Base-by-base conservation (phyloP, 2,797 vertebrate genomes). In the Todus mexicanus region DNA sequence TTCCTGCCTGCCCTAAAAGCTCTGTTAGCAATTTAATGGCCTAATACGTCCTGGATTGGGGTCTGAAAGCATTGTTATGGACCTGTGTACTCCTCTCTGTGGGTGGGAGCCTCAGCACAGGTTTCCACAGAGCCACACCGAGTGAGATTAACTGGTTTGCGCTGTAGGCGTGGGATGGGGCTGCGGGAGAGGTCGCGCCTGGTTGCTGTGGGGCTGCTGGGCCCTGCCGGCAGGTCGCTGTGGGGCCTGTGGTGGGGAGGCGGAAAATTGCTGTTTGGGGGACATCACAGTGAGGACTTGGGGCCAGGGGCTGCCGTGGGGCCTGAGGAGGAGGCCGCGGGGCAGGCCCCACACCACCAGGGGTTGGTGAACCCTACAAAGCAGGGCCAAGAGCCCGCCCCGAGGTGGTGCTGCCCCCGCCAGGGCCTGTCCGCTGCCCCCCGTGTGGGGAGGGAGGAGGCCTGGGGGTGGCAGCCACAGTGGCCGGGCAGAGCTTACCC, bases 191-290 rank as follows among this genome's bases (percentile, higher is more conserved):
- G 15, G 19, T 37, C 0, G 1, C 48, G 40, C 8, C n/a, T 3
- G 2, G 16, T 29, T 56, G 35, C 38, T 35, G 15, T 45, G 38
- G 33, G 43, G 6, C 42, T 3, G 2, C 26, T 53, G 59, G 18
- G 18, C 29, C 15, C 18, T 72, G 33, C 38, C 31, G 27, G 27
- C 1, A 3, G 15, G 8, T 61, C 27, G 10, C 69, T 31, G 5
- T 8, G 26, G 22, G 20, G 6, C 12, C 26, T 33, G 4, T 0
- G 9, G 8, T 3, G 3, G 4, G 2, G 6, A 12, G 3, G 16
- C 22, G 20, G 14, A 37, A 13, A 18, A 21, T 19, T 27, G 23
- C 10, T 79, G 21, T 38, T 53, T 25, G 29, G 29, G 3, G 42
- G 7, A 26, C 20, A 23, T 29, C 22, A 23, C 12, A 73, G 48